Conservation (phyloP, 2,113 vertebrate genomes). For the Odobenus rosmarus region DNA sequence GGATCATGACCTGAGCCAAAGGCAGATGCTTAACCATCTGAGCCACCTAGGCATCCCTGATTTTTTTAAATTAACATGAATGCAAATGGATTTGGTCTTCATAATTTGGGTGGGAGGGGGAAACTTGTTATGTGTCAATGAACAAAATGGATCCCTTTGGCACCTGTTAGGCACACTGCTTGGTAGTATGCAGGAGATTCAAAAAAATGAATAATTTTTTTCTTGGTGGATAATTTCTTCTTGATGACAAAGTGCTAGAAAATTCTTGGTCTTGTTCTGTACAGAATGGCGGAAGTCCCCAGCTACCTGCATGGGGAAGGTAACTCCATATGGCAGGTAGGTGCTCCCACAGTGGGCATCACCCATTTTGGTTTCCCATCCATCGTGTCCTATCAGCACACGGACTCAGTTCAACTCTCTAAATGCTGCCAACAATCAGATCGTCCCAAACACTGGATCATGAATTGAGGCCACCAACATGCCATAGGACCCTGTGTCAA, state of each 20-base stretch:
- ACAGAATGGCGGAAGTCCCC: neutral
- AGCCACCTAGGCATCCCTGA: no score
- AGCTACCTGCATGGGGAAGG: neutral
- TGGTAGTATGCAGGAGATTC: neutral
- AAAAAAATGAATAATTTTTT: neutral
- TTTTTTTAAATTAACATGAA: neutral
- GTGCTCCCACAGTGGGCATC: fast-evolving
- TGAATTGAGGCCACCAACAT: neutral
- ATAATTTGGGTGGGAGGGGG: neutral
- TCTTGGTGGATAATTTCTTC: neutral
- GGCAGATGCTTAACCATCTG: no score
- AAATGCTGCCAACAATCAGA: neutral
- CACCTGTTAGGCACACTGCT: neutral
- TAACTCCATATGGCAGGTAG: neutral
- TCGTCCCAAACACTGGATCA: neutral
- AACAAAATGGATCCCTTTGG: neutral
- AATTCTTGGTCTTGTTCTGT: neutral
- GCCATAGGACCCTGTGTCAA: neutral
- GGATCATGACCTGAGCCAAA: no score
- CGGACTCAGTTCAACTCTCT: neutral
- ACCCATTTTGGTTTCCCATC: fast-evolving
- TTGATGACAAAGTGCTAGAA: neutral
- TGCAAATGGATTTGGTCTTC: neutral
- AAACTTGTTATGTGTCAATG: neutral
- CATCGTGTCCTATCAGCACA: neutral